Conservation (phyloP, 2,888 invertebrate genomes). For the Melinaea menophilus region DNA sequence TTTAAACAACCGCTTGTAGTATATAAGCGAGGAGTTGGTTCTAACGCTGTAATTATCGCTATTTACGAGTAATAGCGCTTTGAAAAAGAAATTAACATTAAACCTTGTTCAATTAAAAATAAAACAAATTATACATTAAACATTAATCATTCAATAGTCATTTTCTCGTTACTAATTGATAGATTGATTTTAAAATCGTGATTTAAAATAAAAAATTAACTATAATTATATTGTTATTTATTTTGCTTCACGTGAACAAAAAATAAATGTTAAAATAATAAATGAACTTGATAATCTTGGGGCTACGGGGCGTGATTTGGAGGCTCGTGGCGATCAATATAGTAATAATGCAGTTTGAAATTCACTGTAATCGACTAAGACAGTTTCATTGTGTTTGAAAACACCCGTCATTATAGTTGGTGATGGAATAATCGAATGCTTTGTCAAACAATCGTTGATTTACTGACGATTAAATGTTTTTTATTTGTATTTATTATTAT, state of each 20-base stretch:
- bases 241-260: neutral
- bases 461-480: neutral
- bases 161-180: too few relatives aligned
- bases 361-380: neutral
- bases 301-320: neutral
- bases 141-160: too few relatives aligned
- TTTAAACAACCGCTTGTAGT: too few relatives aligned
- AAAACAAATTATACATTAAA: too few relatives aligned
- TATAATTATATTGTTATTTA: neutral
- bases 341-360: slow-evolving; percentile 18
- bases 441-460: neutral
- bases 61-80: too few relatives aligned
- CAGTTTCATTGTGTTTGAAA: too few relatives aligned
- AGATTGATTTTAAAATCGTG: neutral
- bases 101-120: too few relatives aligned
- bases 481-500: too few relatives aligned
- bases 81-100: too few relatives aligned
- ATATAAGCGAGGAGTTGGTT: too few relatives aligned
- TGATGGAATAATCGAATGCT: neutral
- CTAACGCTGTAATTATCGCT: too few relatives aligned
- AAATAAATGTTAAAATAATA: neutral
- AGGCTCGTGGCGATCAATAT: slow-evolving; percentile 18
- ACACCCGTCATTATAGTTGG: too few relatives aligned
- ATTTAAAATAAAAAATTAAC: neutral
- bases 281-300: neutral